A percentile compares a stretch with the other conserved stretches of the same genome.
Conservation (phyloP, 2,797 vertebrate species). For the Moxostoma hubbsi region DNA sequence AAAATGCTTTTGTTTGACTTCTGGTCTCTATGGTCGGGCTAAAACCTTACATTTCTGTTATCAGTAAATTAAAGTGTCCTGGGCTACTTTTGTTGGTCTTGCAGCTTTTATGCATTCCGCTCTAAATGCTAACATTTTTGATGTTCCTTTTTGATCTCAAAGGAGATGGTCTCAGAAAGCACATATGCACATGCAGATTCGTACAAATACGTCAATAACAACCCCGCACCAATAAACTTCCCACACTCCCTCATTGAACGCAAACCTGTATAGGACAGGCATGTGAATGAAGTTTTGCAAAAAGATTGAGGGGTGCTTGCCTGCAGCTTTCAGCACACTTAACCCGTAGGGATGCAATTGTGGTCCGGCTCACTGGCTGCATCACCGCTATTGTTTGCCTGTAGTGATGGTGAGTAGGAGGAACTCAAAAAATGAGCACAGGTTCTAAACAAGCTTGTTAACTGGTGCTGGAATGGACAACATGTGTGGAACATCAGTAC, state of each 20-base stretch:
- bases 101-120: conserved; percentile 73
- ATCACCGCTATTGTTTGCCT: conserved; percentile 37
- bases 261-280: conserved; percentile 70
- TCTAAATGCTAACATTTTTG: conserved; percentile 66
- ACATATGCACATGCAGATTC: conserved; percentile 12
- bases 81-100: conserved; percentile 75
- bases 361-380: conserved; percentile 68
- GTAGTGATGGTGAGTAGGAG: conserved; percentile 46
- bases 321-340: conserved; percentile 65
- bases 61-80: conserved; percentile 67
- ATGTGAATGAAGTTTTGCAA: conserved; percentile 70
- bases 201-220: conserved; percentile 39
- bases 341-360: conserved; percentile 66
- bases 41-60: conserved; percentile 71
- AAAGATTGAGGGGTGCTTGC: conserved; percentile 70
- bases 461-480: not conserved
- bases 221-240: conserved; percentile 44
- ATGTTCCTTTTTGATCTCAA: no score
- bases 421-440: conserved; percentile 20
- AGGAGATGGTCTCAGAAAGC: conserved; percentile 67
- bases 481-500: not conserved
- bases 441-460: conserved; percentile 41
- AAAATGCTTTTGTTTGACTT: no score
- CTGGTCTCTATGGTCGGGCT: not conserved
- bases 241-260: conserved; percentile 72